Percentiles rank a stretch among this genome's conserved stretches.
Conservation (phyloP, 1,140 invertebrate genomes). For the Nephila pilipes region DNA sequence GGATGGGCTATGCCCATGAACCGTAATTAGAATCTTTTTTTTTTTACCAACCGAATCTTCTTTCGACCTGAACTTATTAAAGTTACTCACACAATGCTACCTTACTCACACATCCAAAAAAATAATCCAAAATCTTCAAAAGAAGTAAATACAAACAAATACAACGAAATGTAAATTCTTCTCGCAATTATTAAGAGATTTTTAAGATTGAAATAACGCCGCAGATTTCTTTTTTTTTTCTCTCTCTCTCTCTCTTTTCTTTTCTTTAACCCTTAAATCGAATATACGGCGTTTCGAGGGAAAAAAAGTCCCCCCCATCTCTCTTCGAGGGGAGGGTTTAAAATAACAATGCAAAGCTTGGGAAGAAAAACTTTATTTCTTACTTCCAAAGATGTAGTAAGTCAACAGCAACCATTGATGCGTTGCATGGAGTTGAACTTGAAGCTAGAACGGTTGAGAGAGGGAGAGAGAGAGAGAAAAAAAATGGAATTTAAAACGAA, state of each 20-base stretch:
- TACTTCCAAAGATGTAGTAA: constrained; percentile 21
- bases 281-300: neutral
- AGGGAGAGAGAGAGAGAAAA: neutral
- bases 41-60: too few species aligned
- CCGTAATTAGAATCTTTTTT: too few species aligned
- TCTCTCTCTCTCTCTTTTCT: too few species aligned
- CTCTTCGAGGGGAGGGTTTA: neutral
- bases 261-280: neutral
- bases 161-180: neutral
- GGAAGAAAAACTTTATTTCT: constrained; percentile 36
- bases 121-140: neutral
- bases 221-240: neutral
- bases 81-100: too few species aligned
- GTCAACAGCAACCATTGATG: constrained; percentile 55
- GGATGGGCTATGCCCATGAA: too few species aligned
- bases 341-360: constrained; percentile 53
- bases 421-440: neutral
- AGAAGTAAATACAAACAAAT: constrained; percentile 5
- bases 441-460: neutral
- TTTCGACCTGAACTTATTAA: too few species aligned
- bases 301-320: neutral
- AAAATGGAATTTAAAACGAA: constrained; percentile 6
- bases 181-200: constrained; percentile 19
- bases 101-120: too few species aligned
- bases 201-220: neutral